These are phyloP conservation scores for Helicoverpa zea DNA, from an alignment of 1,140 invertebrate species.

Conservation along the genomic window DNA sequence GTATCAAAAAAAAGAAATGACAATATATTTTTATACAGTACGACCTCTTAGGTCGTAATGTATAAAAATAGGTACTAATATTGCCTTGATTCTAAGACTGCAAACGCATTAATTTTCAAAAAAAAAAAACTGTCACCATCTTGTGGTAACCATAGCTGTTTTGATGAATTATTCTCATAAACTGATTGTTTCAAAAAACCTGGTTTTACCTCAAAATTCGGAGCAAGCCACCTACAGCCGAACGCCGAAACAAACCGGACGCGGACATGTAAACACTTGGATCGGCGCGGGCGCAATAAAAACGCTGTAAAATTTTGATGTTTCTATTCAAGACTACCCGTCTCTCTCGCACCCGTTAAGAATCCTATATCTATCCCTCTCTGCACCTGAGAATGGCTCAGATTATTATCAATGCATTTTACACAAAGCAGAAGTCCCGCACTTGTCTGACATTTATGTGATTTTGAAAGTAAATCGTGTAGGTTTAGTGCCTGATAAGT, in stretches of 20 bases:
- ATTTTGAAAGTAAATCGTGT: constrained; percentile 85
- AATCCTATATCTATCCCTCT: constrained; percentile 61
- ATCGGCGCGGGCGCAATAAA: constrained; percentile 81
- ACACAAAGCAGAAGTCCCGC: constrained; percentile 85
- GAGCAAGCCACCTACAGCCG: constrained; percentile 61
- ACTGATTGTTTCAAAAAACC: constrained; percentile 38
- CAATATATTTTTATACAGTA: too few relatives aligned
- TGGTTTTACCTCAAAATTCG: constrained; percentile 55
- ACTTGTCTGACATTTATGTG: constrained; percentile 83
- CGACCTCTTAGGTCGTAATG: too few relatives aligned
- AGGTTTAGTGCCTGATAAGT: constrained; percentile 81
- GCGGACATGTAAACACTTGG: constrained; percentile 75
- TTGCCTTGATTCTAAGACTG: too few relatives aligned
- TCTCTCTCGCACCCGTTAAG: constrained; percentile 56
- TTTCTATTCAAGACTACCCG: constrained; percentile 78
- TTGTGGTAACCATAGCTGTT: too few relatives aligned
- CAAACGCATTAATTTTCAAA: too few relatives aligned
- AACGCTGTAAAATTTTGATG: constrained; percentile 86
- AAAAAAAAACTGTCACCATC: too few relatives aligned
- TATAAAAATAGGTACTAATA: too few relatives aligned
- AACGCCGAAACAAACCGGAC: constrained; percentile 72
- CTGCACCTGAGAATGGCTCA: constrained; percentile 73
- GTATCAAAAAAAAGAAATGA: background rate
- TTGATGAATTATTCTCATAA: constrained; percentile 23
- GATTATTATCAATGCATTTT: constrained; percentile 87